A percentile compares a stretch with the other conserved stretches of the same genome.
Evolutionary conservation across 2,113 vertebrate species (phyloP).

Genomic region (Zootoca vivipara): DNA sequence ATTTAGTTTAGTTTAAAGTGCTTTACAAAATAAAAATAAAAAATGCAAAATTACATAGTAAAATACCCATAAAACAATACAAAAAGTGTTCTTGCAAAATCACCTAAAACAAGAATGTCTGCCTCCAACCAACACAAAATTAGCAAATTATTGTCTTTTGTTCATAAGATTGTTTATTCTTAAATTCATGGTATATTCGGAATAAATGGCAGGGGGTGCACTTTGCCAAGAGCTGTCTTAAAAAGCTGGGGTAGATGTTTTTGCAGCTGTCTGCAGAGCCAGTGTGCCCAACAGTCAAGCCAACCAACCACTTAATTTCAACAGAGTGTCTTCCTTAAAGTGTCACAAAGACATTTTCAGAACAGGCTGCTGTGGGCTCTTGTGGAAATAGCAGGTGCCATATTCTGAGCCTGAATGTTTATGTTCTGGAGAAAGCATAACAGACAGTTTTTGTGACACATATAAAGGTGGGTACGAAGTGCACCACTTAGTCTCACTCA

Average conservation of each 20-base stretch:
- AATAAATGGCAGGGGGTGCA: constrained; percentile 6
- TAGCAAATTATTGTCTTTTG: constrained; percentile 5
- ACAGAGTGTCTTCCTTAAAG: constrained; percentile 34
- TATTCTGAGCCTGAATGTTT: not conserved
- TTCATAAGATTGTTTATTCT: constrained; percentile 17
- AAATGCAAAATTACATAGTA: no score
- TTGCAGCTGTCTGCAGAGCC: constrained; percentile 6
- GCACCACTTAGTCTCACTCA: not conserved
- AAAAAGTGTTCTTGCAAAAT: no score
- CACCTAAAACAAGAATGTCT: no score
- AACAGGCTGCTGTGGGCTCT: not conserved
- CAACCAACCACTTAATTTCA: constrained; percentile 54
- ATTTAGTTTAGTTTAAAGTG: no score
- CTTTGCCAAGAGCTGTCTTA: constrained; percentile 32
- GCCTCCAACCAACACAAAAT: no score
- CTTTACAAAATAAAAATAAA: no score
- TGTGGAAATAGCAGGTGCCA: not conserved
- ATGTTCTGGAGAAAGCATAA: not conserved
- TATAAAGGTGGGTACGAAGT: constrained; percentile 5
- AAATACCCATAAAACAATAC: no score
- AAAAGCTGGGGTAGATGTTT: constrained; percentile 25
- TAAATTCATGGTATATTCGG: constrained; percentile 11
- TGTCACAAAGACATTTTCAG: not conserved
- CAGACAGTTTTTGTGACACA: not conserved
- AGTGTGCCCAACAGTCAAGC: constrained; percentile 44